Percentiles rank a stretch among this genome's conserved stretches.
Evolutionary conservation across 2,113 vertebrate genomes (phyloP).

Genomic region (western clawed frog (Xenopus tropicalis)): UCB_Xtro_10.0 CM004452.2:44063001-44063500

Average conservation of each 20-base stretch:
- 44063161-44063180: background rate
- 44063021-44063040: conserved; percentile 19
- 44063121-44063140: conserved; percentile 38
- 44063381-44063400: too few relatives aligned
- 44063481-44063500: too few relatives aligned
- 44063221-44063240: background rate
- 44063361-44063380: too few relatives aligned
- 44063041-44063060: conserved; percentile 14
- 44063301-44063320: too few relatives aligned
- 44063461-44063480: too few relatives aligned
- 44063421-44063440: too few relatives aligned
- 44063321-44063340: too few relatives aligned
- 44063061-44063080: conserved; percentile 33
- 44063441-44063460: too few relatives aligned
- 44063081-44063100: conserved; percentile 33
- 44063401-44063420: too few relatives aligned
- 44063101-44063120: conserved; percentile 37
- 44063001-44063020: background rate
- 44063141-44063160: conserved; percentile 25
- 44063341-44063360: too few relatives aligned
- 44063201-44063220: background rate
- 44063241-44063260: background rate
- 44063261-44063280: too few relatives aligned
- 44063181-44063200: background rate
- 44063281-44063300: too few relatives aligned